Base-by-base conservation (phyloP, 2,888 invertebrate species). In the Hypercompe scribonia region DNA sequence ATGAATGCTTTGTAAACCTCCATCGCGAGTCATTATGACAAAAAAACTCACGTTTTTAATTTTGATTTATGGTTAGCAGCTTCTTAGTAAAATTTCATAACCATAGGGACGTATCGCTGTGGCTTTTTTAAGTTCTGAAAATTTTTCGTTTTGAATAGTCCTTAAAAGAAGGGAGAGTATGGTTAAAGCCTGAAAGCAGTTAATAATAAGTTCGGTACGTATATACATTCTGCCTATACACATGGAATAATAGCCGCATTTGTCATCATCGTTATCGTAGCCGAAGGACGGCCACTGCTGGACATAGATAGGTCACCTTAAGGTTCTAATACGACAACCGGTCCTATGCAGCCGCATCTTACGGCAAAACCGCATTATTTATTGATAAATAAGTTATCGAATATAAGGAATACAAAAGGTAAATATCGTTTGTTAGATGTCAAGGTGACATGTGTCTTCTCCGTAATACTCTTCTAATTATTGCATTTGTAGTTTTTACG, bases 401-500 rank as follows among this genome's bases (percentile, higher is more conserved):
- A 7, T 5, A 21, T 21, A 46, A 1, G 21, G 1, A 46, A 21
- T 18, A 21, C 46, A 21, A 42, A n/a, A 54, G 5, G n/a, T 3
- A 28, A n/a, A 58, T 28, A n/a, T n/a, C 13, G n/a, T 4, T 34
- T 50, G 11, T n/a, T 7, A 3, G 54, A 28, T 34, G n/a, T 33
- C 34, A 54, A 24, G 24, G 67, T 33, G 67, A n/a, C 33, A 24
- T 46, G 4, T 42, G 68, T 50, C 68, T 79, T 78, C 76, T 76
- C 24, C 3, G 36, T 79, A 80, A 84, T 82, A 78, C 65, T 31
- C 42, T 68, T 75, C 66, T 78, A 78, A 83, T 81, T 75, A 68
- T 76, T 72, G 74, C 78, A 76, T 80, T 72, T 75, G 78, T 71
- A 71, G 77, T 78, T 77, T 81, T 83, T 78, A 54, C 34, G 66